These are phyloP conservation scores for Cherax destructor DNA, from an alignment of 1,140 invertebrate genomes.

Conservation along the genomic window DNA sequence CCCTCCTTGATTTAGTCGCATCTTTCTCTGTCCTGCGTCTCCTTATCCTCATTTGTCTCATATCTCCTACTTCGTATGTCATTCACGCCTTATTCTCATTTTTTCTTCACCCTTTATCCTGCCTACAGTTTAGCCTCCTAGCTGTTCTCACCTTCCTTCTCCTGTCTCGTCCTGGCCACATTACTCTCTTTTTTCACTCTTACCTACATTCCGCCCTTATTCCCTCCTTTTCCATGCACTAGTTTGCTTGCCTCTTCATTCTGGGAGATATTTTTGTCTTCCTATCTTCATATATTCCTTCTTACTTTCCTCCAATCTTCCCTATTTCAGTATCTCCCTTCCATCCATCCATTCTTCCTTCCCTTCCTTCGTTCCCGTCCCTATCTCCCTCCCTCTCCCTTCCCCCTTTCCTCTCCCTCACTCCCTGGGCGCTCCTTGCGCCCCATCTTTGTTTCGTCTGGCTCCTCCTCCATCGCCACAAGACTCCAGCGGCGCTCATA, in stretches of 20 bases:
- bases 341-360: not conserved
- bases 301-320: not conserved
- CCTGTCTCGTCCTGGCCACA: too few species aligned
- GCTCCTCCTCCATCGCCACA: not conserved
- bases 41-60: not conserved
- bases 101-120: not conserved
- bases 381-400: not conserved
- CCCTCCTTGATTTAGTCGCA: not conserved
- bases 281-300: not conserved
- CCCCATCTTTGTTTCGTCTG: slow-evolving; percentile 43
- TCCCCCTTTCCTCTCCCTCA: not conserved
- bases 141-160: not conserved
- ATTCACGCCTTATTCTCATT: not conserved
- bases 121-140: not conserved
- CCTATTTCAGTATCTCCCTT: not conserved
- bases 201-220: not conserved
- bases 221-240: not conserved
- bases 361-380: not conserved
- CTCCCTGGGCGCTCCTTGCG: not conserved
- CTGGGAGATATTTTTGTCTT: not conserved
- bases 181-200: not conserved
- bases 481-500: slow-evolving; percentile 34
- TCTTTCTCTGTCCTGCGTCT: slow-evolving; percentile 1
- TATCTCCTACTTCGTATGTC: not conserved
- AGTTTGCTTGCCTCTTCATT: not conserved